Evolutionary conservation across 2,797 vertebrate species (phyloP).

Genomic region (Passerculus sandwichensis): DNA sequence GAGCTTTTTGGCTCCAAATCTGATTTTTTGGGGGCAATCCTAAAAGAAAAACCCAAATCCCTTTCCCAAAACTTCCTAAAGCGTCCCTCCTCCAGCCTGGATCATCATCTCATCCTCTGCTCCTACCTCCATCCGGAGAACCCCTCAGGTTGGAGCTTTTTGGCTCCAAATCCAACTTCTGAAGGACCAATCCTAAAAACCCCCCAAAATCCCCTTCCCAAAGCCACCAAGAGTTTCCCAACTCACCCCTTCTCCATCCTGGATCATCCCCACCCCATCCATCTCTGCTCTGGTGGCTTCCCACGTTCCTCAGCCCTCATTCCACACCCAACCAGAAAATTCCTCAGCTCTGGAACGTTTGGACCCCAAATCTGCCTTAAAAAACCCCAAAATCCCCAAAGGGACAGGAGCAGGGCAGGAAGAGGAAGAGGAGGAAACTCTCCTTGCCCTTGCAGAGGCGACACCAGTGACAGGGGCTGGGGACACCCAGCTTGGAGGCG

Average conservation of each 20-base stretch:
- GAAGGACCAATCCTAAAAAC: not conserved
- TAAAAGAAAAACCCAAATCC: not conserved
- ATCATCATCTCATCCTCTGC: accelerated
- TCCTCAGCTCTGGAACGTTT: accelerated
- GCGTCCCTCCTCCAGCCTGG: not conserved
- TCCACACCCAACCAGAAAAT: not conserved
- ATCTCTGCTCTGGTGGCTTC: accelerated
- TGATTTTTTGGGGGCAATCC: not conserved
- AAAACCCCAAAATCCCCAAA: not conserved
- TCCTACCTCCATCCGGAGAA: too few species aligned
- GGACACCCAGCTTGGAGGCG: accelerated
- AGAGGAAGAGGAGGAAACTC: not conserved
- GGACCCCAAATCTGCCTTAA: accelerated
- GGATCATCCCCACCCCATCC: not conserved
- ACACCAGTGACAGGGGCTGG: accelerated
- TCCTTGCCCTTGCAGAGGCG: accelerated
- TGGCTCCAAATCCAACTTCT: not conserved
- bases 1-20: not conserved
- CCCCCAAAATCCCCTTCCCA: accelerated
- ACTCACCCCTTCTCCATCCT: not conserved
- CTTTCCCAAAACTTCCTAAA: not conserved
- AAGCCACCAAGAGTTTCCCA: not conserved
- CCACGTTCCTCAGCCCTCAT: accelerated
- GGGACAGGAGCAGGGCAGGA: not conserved
- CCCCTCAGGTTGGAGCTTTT: accelerated